Base-by-base conservation (phyloP, 2,888 invertebrate species). In the Mimas tiliae region DNA sequence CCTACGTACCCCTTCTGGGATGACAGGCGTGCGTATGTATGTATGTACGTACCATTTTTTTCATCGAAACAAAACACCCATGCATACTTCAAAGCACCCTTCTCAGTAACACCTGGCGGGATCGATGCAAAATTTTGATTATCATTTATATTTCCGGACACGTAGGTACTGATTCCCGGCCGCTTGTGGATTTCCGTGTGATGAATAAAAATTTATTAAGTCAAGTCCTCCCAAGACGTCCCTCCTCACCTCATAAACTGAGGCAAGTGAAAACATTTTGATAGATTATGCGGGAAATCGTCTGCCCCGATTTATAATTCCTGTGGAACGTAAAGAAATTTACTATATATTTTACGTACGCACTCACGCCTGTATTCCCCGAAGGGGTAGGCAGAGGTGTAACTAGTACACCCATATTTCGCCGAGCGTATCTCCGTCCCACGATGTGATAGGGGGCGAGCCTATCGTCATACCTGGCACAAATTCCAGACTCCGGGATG, bases 121-220 rank as follows among this genome's bases (percentile, higher is more conserved):
- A 33, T n/a, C 53, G 8, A 80, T 79, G 78, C 74, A 81, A 78
- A 79, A 75, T 74, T 76, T 76, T 79, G 74, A 83, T 86, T 81
- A 82, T 77, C 76, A 79, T 85, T 81, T 67, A 73, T 69, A 64
- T 84, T 87, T 83, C 90, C 45, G 69, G 67, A 75, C 90, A 89
- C 90, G 89, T 87, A 74, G 73, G 66, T 65, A 64, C 72, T 81
- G 85, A 85, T 86, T 85, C 83, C 77, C 77, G 74, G 79, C 72
- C 80, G 82, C 74, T 75, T 72, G 69, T 70, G 69, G 74, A 70
- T 78, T 78, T 79, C 79, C 86, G 83, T 76, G 82, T 76, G 74
- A 78, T 80, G 88, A 87, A 88, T 88, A 84, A 83, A 83, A 81
- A 75, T 76, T 75, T 74, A 72, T 75, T 73, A 65, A 63, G 68